phyloP scores from a whole-genome alignment of 2,888 invertebrate genomes.

The Auanema freiburgensis region DNA sequence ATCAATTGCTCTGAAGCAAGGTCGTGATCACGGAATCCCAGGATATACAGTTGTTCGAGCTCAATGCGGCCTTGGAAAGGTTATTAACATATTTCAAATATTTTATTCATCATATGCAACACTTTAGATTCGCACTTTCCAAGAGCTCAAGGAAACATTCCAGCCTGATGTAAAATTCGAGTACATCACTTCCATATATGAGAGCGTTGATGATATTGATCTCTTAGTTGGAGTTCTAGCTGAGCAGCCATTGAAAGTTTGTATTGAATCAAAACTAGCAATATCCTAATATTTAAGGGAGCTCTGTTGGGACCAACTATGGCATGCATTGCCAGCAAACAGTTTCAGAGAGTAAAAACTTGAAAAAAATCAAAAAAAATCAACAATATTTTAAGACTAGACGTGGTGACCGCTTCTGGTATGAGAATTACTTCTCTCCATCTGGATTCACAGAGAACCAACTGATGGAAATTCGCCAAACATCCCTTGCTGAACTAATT shows the following conservation, averaged over 20 bases:
- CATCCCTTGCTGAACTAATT: constrained; percentile 40
- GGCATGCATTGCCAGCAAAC: constrained; percentile 60
- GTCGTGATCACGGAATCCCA: constrained; percentile 63
- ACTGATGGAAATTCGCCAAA: constrained; percentile 48
- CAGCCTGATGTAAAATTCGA: constrained; percentile 43
- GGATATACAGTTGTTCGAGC: constrained; percentile 54
- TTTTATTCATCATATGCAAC: constrained; percentile 1
- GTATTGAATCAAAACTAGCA: constrained; percentile 40
- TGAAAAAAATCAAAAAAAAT: no score
- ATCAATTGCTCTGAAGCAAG: constrained; percentile 60
- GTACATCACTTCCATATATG: constrained; percentile 40
- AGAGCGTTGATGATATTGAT: constrained; percentile 62
- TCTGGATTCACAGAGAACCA: constrained; percentile 52
- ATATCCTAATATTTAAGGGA: constrained; percentile 56
- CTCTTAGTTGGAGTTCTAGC: constrained; percentile 62
- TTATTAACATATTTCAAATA: background rate
- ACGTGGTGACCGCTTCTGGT: constrained; percentile 65
- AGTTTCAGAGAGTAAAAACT: constrained; percentile 58
- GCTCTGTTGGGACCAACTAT: constrained; percentile 63
- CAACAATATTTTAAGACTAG: constrained; percentile 37
- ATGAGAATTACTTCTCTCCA: constrained; percentile 62
- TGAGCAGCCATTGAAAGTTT: constrained; percentile 52
- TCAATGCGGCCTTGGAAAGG: constrained; percentile 59
- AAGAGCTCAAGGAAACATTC: constrained; percentile 48
- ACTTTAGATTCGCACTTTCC: constrained; percentile 43